Evolutionary conservation across 2,797 vertebrate genomes (phyloP).

Genomic region (Saguinus oedipus): DNA sequence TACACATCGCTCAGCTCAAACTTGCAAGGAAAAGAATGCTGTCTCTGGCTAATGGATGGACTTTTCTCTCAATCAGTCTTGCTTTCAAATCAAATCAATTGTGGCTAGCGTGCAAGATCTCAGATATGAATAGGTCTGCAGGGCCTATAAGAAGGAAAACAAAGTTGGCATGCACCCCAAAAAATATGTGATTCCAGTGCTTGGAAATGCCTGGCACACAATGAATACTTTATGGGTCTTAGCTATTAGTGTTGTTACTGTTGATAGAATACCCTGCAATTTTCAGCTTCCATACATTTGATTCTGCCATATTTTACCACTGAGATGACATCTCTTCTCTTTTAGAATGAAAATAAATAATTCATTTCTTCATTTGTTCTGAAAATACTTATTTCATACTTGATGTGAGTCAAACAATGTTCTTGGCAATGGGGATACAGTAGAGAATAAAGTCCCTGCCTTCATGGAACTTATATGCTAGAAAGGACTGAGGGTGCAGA

Average conservation of each 20-base stretch:
- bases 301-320: neutral
- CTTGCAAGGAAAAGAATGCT: constrained; percentile 45
- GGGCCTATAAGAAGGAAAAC: neutral
- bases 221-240: neutral
- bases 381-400: constrained; percentile 25
- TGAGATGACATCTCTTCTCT: neutral
- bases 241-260: neutral
- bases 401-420: neutral
- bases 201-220: neutral
- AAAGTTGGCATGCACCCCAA: neutral
- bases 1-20: neutral
- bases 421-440: neutral
- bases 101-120: neutral
- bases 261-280: neutral
- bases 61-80: neutral
- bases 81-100: neutral
- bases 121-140: neutral
- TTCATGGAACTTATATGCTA: neutral
- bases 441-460: neutral
- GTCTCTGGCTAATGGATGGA: neutral
- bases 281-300: neutral
- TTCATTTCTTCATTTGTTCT: neutral
- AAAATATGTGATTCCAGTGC: neutral
- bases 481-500: neutral
- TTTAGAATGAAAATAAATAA: constrained; percentile 37